Percentiles rank a stretch among this genome's conserved stretches.
These are phyloP conservation scores for Scomber japonicus DNA, from an alignment of 2,113 vertebrate species.

Conservation along the genomic window DNA sequence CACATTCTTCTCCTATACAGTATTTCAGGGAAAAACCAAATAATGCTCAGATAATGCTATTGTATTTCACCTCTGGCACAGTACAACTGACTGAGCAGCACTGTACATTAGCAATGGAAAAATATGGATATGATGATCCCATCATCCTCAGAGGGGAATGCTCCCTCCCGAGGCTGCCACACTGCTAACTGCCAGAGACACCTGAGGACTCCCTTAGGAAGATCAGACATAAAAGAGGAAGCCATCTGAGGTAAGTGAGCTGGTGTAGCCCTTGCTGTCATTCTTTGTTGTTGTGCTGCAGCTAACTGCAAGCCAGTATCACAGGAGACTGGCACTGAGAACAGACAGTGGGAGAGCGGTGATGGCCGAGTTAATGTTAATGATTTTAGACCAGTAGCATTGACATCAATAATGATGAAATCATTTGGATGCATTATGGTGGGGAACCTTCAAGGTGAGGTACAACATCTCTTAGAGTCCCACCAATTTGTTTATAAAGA, in stretches of 20 bases:
- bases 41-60: not conserved
- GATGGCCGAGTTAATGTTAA: constrained; percentile 15
- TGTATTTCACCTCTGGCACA: not conserved
- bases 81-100: not conserved
- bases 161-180: constrained; percentile 1
- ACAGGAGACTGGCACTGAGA: constrained; percentile 55
- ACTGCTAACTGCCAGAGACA: constrained; percentile 18
- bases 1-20: not conserved
- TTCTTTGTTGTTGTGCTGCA: constrained; percentile 50
- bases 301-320: constrained; percentile 51
- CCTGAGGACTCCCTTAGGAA: constrained; percentile 27
- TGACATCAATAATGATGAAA: no score
- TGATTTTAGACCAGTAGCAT: no score
- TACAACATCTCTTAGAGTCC: no score
- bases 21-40: not conserved
- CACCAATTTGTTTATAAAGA: no score
- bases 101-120: constrained; percentile 12
- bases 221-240: constrained; percentile 28
- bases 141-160: not conserved
- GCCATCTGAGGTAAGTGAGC: constrained; percentile 37
- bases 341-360: constrained; percentile 34
- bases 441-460: no score
- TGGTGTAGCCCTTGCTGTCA: constrained; percentile 10
- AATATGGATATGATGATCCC: not conserved
- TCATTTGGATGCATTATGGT: no score